Percentiles rank a stretch among this genome's conserved stretches.
phyloP scores from a whole-genome alignment of 2,113 vertebrate genomes.

The cattle (Bos taurus) region ARS-UCD2.0 NC_037356.1:29857501-29858000 shows the following conservation, averaged over 20 bases:
- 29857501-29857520: background rate
- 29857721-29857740: rapidly evolving
- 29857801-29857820: background rate
- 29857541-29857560: background rate
- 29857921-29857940: rapidly evolving
- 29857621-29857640: background rate
- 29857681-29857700: background rate
- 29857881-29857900: rapidly evolving
- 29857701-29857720: background rate
- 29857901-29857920: background rate
- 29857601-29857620: background rate
- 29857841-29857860: background rate
- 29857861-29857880: background rate
- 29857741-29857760: background rate
- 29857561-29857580: background rate
- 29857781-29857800: background rate
- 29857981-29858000: background rate
- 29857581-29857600: background rate
- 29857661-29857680: background rate
- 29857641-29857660: background rate
- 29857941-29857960: background rate
- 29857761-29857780: background rate
- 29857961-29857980: background rate
- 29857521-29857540: background rate
- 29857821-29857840: background rate